Evolutionary conservation across 2,797 vertebrate species (phyloP).

Genomic region (Sebastiscus albofasciatus): DNA sequence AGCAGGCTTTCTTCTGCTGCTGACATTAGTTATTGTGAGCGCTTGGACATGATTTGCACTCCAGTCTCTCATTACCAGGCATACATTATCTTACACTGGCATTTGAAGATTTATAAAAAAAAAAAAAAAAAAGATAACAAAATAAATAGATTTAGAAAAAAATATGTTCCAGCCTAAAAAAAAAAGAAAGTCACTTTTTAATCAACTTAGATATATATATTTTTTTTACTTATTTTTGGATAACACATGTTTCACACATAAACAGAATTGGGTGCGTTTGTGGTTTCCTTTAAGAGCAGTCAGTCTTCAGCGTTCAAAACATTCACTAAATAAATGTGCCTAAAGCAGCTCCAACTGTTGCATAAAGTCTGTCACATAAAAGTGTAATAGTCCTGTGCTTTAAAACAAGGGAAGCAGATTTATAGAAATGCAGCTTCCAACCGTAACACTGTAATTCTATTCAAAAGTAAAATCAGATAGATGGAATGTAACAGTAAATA

Average conservation of each 20-base stretch:
- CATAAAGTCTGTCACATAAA: background rate
- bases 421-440: no score
- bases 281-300: no score
- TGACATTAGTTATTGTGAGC: constrained; percentile 81
- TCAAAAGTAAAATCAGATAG: no score
- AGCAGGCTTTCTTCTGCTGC: constrained; percentile 58
- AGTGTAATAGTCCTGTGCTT: constrained; percentile 12
- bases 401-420: constrained; percentile 19
- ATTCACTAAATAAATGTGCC: background rate
- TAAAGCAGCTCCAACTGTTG: background rate
- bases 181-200: background rate
- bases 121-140: no score
- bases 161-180: background rate
- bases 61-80: constrained; percentile 69
- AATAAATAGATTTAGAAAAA: background rate
- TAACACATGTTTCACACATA: background rate
- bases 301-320: background rate
- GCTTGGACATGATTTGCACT: constrained; percentile 82
- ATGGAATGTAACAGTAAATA: no score
- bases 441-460: no score
- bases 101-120: no score
- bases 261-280: background rate
- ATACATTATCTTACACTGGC: no score
- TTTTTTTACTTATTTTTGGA: background rate
- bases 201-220: background rate